Evolutionary conservation across 53 echinoderm and acorn worm species (phyloP).

Genomic region (Astropecten irregularis): DNA sequence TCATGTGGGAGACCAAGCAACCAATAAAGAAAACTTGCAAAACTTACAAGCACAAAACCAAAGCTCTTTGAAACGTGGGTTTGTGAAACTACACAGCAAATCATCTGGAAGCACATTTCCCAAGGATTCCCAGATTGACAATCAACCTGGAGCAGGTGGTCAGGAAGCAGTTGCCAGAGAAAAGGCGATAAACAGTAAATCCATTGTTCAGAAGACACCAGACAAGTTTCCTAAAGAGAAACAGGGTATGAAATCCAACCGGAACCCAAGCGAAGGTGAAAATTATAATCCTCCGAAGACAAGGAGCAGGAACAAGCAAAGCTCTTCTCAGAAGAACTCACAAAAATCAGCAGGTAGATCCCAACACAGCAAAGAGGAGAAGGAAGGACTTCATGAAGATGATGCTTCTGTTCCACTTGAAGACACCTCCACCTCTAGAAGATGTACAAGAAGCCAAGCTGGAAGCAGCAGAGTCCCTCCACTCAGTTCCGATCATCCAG

Average conservation of each 20-base stretch:
- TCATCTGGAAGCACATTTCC: neutral
- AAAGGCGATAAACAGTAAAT: neutral
- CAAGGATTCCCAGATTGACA: neutral
- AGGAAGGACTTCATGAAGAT: too few relatives aligned
- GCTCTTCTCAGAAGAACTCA: neutral
- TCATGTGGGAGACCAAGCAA: neutral
- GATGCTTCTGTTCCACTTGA: too few relatives aligned
- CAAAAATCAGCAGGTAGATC: neutral
- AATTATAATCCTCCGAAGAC: neutral
- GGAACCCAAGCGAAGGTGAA: neutral
- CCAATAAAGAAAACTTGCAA: neutral
- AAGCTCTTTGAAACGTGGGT: neutral
- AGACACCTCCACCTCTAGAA: neutral
- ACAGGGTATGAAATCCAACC: neutral
- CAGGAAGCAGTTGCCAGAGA: neutral
- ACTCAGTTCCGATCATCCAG: neutral
- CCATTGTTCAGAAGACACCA: neutral
- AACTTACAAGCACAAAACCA: neutral
- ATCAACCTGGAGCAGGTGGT: neutral
- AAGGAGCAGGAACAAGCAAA: neutral
- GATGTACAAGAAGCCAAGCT: constrained; percentile 27
- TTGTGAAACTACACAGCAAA: neutral
- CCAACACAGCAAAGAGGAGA: neutral
- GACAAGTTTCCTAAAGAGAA: neutral
- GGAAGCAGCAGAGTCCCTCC: neutral